These are phyloP conservation scores for Perccottus glenii DNA, from an alignment of 2,113 vertebrate genomes.

Conservation along the genomic window DNA sequence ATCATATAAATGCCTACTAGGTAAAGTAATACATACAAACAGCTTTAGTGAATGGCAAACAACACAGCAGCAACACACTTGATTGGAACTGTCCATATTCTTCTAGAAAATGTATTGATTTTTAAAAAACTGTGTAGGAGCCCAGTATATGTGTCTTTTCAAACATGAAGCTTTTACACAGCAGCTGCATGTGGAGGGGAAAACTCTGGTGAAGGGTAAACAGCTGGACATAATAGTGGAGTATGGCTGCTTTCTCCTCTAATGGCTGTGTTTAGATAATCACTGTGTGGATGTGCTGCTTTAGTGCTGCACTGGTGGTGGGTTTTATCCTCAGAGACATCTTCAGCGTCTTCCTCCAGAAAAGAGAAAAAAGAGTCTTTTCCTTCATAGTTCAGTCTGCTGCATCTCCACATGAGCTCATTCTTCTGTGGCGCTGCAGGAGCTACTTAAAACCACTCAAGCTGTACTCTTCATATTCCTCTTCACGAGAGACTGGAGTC, in stretches of 20 bases:
- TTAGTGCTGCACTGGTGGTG: neutral
- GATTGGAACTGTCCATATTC: too few species aligned
- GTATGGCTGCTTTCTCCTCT: constrained; percentile 28
- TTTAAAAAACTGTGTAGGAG: neutral
- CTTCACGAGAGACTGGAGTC: constrained; percentile 7
- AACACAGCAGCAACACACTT: too few species aligned
- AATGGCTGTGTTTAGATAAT: constrained; percentile 2
- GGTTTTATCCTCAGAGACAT: neutral
- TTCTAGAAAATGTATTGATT: neutral
- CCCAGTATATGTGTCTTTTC: neutral
- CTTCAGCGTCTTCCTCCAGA: neutral
- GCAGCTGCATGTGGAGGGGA: neutral
- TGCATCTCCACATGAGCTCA: constrained; percentile 1
- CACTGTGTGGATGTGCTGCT: neutral
- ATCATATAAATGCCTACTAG: too few species aligned
- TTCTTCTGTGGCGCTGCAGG: neutral
- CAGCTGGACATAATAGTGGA: constrained; percentile 28
- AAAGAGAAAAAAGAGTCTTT: constrained; percentile 13
- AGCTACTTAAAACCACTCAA: constrained; percentile 26
- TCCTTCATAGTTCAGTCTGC: constrained; percentile 13
- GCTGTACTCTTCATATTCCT: constrained; percentile 15
- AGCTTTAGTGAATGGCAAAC: too few species aligned
- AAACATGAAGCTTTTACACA: neutral
- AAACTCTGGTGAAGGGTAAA: constrained; percentile 3
- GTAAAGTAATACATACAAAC: too few species aligned